Conservation (phyloP, 2,113 vertebrate species). For the Periophthalmodon schlosseri region DNA sequence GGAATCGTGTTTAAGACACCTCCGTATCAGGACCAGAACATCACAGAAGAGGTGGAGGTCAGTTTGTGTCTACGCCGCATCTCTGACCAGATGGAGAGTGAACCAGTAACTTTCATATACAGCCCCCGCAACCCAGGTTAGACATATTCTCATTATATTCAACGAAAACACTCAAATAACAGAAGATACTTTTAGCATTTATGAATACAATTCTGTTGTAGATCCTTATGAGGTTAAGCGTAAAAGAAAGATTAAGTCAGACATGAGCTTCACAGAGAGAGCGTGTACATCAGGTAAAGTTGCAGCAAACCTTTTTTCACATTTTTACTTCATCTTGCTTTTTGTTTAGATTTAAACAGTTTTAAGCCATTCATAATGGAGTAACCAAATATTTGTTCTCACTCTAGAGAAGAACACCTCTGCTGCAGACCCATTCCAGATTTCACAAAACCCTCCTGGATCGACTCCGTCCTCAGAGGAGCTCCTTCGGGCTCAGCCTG, state of each 20-base stretch:
- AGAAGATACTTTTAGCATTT: background rate
- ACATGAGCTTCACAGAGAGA: constrained; percentile 64
- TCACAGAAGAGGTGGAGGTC: constrained; percentile 81
- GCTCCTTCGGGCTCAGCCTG: constrained; percentile 13
- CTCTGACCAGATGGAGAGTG: constrained; percentile 88
- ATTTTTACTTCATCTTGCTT: background rate
- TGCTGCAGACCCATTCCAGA: constrained; percentile 49
- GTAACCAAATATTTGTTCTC: background rate
- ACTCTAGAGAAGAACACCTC: constrained; percentile 44
- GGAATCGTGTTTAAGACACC: constrained; percentile 92
- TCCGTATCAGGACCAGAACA: constrained; percentile 84
- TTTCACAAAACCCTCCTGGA: constrained; percentile 23
- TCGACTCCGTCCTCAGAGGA: constrained; percentile 27
- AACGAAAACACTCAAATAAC: background rate
- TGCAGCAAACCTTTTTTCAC: rapidly evolving
- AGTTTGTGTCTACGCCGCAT: constrained; percentile 82
- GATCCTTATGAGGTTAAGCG: constrained; percentile 81
- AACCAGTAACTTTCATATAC: constrained; percentile 83
- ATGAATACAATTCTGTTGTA: constrained; percentile 28
- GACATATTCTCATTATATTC: background rate
- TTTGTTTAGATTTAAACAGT: background rate
- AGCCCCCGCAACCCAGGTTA: constrained; percentile 82
- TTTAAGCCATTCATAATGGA: background rate
- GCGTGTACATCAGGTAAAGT: constrained; percentile 62
- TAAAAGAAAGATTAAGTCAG: constrained; percentile 74